phyloP scores from a whole-genome alignment of 2,888 invertebrate species.

The Drosophila picticornis region DNA sequence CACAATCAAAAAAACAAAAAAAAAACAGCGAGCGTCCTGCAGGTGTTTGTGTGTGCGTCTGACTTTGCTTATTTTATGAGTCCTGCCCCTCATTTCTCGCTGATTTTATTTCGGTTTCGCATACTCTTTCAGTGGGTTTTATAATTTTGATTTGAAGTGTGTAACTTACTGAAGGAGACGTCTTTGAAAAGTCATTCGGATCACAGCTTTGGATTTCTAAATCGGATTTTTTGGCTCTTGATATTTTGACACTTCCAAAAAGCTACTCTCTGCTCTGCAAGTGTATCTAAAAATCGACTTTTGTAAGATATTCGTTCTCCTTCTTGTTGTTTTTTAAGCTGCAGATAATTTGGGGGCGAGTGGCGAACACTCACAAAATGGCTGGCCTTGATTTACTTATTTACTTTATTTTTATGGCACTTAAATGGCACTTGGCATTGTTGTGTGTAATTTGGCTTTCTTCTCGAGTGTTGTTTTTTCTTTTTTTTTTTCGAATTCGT shows the following conservation, averaged over 20 bases:
- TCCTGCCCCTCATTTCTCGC: not conserved
- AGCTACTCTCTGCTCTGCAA: not conserved
- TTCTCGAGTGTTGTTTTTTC: slow-evolving; percentile 41
- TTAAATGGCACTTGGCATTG: slow-evolving; percentile 66
- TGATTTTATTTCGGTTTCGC: slow-evolving; percentile 20
- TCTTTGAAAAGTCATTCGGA: not conserved
- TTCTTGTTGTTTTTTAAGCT: slow-evolving; percentile 57
- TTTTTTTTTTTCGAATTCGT: not conserved
- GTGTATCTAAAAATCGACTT: not conserved
- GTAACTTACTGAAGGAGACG: too few species aligned
- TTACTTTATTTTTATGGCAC: slow-evolving; percentile 76
- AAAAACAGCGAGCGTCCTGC: not conserved
- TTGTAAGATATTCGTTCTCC: not conserved
- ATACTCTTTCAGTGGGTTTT: not conserved
- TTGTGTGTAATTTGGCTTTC: slow-evolving; percentile 68
- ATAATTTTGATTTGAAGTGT: not conserved
- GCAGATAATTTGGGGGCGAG: slow-evolving; percentile 61
- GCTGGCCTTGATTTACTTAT: slow-evolving; percentile 70
- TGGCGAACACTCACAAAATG: slow-evolving; percentile 13
- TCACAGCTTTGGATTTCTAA: not conserved
- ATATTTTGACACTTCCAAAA: not conserved
- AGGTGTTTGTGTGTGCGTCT: slow-evolving; percentile 30
- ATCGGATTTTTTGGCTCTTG: not conserved
- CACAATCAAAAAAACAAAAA: slow-evolving; percentile 4
- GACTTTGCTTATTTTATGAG: slow-evolving; percentile 35